phyloP scores from a whole-genome alignment of 2,888 invertebrate species.

The Erannis defoliaria region DNA sequence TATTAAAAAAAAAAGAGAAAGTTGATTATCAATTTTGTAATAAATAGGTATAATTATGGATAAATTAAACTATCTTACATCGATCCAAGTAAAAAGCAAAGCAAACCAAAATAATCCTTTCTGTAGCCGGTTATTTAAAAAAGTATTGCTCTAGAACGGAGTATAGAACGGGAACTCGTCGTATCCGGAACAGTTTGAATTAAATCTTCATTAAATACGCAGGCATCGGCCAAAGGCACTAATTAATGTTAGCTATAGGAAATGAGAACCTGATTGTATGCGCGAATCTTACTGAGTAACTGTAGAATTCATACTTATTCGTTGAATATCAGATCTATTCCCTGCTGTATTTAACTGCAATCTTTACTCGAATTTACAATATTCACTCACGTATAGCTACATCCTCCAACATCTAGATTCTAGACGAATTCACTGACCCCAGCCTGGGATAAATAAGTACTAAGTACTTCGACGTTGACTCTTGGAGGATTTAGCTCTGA shows the following conservation, averaged over 20 bases:
- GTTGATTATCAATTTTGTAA: too few species aligned
- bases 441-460: too few species aligned
- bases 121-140: constrained; percentile 56
- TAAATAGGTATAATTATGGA: too few species aligned
- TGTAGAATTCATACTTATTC: neutral
- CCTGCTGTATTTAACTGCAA: neutral
- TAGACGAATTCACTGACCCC: too few species aligned
- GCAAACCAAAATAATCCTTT: constrained; percentile 36
- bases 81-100: constrained; percentile 20
- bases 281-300: constrained; percentile 4
- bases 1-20: too few species aligned
- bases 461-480: too few species aligned
- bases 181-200: constrained; percentile 45
- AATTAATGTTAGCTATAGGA: constrained; percentile 21
- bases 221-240: constrained; percentile 21
- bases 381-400: too few species aligned
- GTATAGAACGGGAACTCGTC: constrained; percentile 55
- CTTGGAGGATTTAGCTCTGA: too few species aligned
- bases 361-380: too few species aligned
- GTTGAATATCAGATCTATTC: neutral
- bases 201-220: constrained; percentile 34
- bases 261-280: constrained; percentile 13
- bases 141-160: constrained; percentile 54
- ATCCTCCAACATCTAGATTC: too few species aligned
- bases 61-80: too few species aligned